Conservation (phyloP, 2,113 vertebrate genomes). For the Carassius auratus region DNA sequence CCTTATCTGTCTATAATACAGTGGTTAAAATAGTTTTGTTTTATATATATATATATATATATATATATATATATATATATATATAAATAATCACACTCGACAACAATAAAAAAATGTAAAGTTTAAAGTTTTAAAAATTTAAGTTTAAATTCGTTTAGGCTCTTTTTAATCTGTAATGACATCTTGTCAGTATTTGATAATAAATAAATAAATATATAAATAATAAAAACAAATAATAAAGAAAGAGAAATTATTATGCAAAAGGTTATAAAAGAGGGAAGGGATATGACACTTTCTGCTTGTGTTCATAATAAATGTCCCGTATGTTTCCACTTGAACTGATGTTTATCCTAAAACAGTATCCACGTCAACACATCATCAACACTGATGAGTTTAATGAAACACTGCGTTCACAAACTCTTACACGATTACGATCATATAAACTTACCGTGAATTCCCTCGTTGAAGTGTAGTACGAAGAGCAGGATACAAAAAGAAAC, state of each 20-base stretch:
- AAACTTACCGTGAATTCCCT: slow-evolving; percentile 53
- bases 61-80: too few relatives aligned
- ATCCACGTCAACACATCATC: background rate
- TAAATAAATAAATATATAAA: background rate
- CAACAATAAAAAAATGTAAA: background rate
- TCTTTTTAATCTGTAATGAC: background rate
- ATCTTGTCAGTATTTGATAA: background rate
- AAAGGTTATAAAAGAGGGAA: background rate
- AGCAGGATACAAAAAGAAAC: slow-evolving; percentile 54
- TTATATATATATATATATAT: too few relatives aligned
- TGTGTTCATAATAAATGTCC: background rate
- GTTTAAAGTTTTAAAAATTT: too few relatives aligned
- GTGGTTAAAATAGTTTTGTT: background rate
- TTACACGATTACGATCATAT: background rate
- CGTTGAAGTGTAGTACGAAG: slow-evolving; percentile 34
- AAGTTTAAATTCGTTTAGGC: background rate
- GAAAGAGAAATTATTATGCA: background rate
- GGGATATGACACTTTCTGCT: background rate
- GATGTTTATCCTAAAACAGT: background rate
- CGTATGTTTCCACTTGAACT: background rate
- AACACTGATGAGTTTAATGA: slow-evolving; percentile 23
- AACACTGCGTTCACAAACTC: background rate
- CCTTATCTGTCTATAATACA: background rate
- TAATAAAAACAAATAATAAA: background rate
- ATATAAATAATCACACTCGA: background rate